Evolutionary conservation across 2,888 invertebrate genomes (phyloP), one percentile per base, ranked within the genome.

Genomic region (Apamea epomidion): DNA sequence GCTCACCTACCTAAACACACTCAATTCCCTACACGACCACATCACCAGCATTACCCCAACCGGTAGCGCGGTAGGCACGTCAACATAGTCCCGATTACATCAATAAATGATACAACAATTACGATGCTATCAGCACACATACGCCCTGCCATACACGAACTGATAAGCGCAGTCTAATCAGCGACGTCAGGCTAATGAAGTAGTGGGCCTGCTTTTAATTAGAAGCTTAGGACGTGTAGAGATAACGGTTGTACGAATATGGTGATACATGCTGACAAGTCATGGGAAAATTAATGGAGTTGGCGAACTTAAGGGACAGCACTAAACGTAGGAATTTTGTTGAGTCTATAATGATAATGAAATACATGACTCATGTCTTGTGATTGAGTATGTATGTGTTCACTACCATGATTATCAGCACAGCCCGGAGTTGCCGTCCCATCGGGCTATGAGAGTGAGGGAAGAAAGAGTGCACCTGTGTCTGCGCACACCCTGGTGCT

Each of bases 51-150:
- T 29, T 60, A 62, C 25, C 54, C 51, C 5, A 84, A 81, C 87
- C 74, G 67, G 87, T 78, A 85, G 87, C 74, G 42, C 45, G 51
- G 68, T 67, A 58, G 14, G 0, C 80, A 75, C 64, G 83, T 86
- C 86, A 85, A 78, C 80, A 72, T 58, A 62, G 76, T 74, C 85
- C 69, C 32, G 88, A 87, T 86, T 86, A 80, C 77, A 88, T 88
- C 89, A 86, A 85, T 88, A 89, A 85, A 82, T 85, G 89, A 89
- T 88, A 74, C 73, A 89, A 89, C 88, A 88, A 88, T 88, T 89
- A 88, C 76, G 88, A 89, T 89, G 68, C 51, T 76, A 89, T 89
- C 88, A 71, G 68, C 60, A 76, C 87, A 88, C 88, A 83, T 80
- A 84, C 84, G 67, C 48, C 80, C 65, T 81, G 85, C 67, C 81